Evolutionary conservation across 2,888 invertebrate genomes (phyloP).

Genomic region (Rugalucina vietnamica): DNA sequence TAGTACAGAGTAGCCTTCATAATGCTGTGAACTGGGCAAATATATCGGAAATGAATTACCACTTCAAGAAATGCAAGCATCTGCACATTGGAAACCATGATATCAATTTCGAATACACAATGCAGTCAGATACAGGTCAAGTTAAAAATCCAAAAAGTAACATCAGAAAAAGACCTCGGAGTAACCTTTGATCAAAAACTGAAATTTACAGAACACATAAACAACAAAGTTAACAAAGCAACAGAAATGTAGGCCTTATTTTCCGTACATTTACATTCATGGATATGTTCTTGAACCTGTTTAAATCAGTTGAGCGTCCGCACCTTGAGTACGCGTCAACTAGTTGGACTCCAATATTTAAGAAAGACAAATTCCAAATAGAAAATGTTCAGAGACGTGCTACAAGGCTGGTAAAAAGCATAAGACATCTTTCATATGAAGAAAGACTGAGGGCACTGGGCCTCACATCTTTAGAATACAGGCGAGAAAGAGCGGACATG

Average conservation of each 20-base stretch:
- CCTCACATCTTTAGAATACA: no score
- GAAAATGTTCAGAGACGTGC: no score
- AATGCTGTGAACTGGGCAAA: not conserved
- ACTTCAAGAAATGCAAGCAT: not conserved
- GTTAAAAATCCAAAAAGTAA: not conserved
- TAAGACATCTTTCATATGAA: no score
- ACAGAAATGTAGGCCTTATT: not conserved
- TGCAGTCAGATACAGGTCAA: no score
- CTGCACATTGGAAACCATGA: not conserved
- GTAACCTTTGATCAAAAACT: not conserved
- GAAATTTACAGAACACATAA: not conserved
- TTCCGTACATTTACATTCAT: not conserved
- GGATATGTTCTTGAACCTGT: conserved; percentile 1
- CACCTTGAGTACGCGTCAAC: not conserved
- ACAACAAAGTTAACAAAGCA: not conserved
- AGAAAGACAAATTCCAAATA: not conserved
- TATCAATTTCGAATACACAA: not conserved
- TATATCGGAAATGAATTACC: not conserved
- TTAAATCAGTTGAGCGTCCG: not conserved
- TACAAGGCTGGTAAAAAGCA: no score
- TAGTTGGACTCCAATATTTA: not conserved
- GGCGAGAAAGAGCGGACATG: no score
- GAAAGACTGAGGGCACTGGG: no score
- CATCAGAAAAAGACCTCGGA: not conserved
- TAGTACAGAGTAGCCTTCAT: not conserved